phyloP scores from a whole-genome alignment of 2,888 invertebrate species.

The Drosophila limbata region DNA sequence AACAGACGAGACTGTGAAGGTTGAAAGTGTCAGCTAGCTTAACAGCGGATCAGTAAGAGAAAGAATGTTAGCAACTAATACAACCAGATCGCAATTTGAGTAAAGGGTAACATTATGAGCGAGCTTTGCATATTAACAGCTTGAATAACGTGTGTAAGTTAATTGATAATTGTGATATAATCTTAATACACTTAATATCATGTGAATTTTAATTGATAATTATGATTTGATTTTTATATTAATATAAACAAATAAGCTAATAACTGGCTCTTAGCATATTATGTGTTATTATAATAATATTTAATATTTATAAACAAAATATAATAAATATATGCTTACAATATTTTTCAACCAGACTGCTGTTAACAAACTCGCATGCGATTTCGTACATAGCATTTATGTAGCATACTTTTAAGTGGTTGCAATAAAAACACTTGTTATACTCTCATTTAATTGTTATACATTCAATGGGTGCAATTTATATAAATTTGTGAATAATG shows the following conservation, averaged over 20 bases:
- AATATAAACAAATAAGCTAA: background rate
- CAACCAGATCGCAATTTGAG: background rate
- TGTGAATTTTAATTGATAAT: background rate
- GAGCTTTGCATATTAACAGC: background rate
- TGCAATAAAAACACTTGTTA: background rate
- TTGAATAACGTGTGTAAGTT: background rate
- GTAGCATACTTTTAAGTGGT: background rate
- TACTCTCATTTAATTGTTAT: background rate
- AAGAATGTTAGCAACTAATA: background rate
- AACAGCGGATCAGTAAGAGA: background rate
- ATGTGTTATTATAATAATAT: background rate
- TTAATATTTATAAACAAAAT: background rate
- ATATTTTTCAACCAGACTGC: background rate
- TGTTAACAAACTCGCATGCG: background rate
- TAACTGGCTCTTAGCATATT: too few relatives aligned
- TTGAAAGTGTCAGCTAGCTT: background rate
- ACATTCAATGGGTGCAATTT: background rate
- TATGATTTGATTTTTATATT: too few relatives aligned
- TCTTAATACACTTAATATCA: too few relatives aligned
- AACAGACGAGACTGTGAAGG: background rate
- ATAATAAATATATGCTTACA: background rate
- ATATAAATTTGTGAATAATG: constrained; percentile 1
- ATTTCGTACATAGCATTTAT: background rate
- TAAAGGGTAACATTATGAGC: background rate
- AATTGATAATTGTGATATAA: too few relatives aligned